phyloP scores from a whole-genome alignment of 2,113 vertebrate species.

The Myiozetetes cayanensis region DNA sequence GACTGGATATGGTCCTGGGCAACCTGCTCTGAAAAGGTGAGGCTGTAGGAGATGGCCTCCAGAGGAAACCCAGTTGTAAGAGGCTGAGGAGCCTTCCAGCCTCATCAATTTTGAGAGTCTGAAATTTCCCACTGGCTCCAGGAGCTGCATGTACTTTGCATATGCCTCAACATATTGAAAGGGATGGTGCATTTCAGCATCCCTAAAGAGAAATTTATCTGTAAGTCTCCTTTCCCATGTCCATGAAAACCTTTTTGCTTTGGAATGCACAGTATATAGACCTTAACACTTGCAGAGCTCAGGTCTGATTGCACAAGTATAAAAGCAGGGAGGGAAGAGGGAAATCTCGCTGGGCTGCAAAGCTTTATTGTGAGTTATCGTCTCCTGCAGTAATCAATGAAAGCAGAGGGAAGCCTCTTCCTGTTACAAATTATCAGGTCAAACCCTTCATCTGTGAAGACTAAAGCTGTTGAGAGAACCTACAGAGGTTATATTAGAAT shows the following conservation, averaged over 20 bases:
- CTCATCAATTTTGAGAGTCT: not conserved
- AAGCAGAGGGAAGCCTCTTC: not conserved
- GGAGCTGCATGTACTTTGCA: not conserved
- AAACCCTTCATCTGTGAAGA: not conserved
- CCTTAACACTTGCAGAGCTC: not conserved
- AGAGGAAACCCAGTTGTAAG: not conserved
- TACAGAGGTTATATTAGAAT: not conserved
- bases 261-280: not conserved
- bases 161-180: not conserved
- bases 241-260: not conserved
- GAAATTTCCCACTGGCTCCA: not conserved
- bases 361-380: not conserved
- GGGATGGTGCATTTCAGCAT: not conserved
- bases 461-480: not conserved
- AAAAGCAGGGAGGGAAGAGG: not conserved
- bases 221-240: not conserved
- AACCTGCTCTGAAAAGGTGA: not conserved
- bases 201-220: not conserved
- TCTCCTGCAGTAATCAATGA: conserved; percentile 10
- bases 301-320: not conserved
- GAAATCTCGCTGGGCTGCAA: not conserved
- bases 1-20: not conserved
- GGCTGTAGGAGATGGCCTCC: not conserved
- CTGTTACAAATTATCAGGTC: not conserved
- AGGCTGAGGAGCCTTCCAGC: not conserved